A percentile compares a stretch with the other conserved stretches of the same genome.
phyloP scores from a whole-genome alignment of 2,113 vertebrate species.

The Heloderma charlesbogerti region DNA sequence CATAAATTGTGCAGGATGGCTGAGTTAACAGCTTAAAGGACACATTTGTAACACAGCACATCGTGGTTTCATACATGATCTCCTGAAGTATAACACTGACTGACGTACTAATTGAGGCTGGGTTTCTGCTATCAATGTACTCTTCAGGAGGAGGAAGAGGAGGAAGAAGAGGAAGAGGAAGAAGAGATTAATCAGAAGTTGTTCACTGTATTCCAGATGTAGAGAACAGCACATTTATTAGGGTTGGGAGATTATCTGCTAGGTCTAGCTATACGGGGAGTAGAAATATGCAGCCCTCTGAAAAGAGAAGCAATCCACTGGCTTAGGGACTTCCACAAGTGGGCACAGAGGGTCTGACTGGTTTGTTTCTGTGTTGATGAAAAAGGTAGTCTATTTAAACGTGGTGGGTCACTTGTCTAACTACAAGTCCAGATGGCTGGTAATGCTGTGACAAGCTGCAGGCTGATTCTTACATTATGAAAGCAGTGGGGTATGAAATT shows the following conservation, averaged over 20 bases:
- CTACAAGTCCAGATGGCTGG: neutral
- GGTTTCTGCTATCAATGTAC: neutral
- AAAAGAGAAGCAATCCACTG: neutral
- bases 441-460: neutral
- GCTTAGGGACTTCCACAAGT: neutral
- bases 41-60: rapidly evolving
- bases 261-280: neutral
- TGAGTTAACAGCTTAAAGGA: rapidly evolving
- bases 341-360: neutral
- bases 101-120: neutral
- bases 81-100: rapidly evolving
- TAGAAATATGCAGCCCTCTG: neutral
- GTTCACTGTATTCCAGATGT: neutral
- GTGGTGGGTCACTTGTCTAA: neutral
- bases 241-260: neutral
- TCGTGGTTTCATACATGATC: rapidly evolving
- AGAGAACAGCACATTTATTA: neutral
- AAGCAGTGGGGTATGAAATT: too few relatives aligned
- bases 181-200: rapidly evolving
- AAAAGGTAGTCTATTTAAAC: neutral
- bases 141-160: neutral
- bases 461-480: neutral
- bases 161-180: neutral
- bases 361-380: neutral
- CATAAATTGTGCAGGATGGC: neutral